Conservation (phyloP, 2,797 vertebrate genomes). For the Darevskia nairensis region DNA sequence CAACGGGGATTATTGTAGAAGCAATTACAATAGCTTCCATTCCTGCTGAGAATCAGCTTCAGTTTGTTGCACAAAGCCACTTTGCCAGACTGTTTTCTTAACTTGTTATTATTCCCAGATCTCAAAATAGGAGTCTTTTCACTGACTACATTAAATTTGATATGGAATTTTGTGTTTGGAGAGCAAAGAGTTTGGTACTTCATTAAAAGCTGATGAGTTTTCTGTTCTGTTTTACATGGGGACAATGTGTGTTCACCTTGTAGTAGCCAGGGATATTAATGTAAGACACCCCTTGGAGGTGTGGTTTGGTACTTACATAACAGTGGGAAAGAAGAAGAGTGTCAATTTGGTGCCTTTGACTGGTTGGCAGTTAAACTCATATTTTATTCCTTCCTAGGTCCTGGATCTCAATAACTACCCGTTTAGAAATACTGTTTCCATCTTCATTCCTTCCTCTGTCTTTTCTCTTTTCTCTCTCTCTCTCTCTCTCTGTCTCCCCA, state of each 20-base stretch:
- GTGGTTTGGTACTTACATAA: constrained; percentile 24
- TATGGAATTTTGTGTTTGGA: constrained; percentile 45
- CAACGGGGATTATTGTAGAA: constrained; percentile 53
- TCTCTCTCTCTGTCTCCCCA: background rate
- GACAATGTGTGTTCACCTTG: background rate
- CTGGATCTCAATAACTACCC: constrained; percentile 23
- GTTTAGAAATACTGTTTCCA: constrained; percentile 48
- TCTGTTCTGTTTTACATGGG: constrained; percentile 41
- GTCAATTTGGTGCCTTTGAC: constrained; percentile 12
- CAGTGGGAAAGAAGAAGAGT: constrained; percentile 29
- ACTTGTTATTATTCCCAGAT: constrained; percentile 45
- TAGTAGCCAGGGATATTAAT: constrained; percentile 11
- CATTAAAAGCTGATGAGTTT: constrained; percentile 37
- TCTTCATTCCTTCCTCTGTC: constrained; percentile 55
- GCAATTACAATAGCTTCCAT: constrained; percentile 52
- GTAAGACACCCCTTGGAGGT: constrained; percentile 36
- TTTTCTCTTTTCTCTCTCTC: background rate
- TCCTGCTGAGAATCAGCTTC: constrained; percentile 55
- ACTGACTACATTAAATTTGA: constrained; percentile 37
- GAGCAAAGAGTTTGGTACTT: constrained; percentile 15
- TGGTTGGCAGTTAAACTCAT: constrained; percentile 37
- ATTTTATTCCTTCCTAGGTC: constrained; percentile 54
- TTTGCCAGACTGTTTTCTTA: constrained; percentile 60
- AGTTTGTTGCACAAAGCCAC: constrained; percentile 54
- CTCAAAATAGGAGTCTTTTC: constrained; percentile 55